Base-by-base conservation (phyloP, 1,140 invertebrate genomes). In the Laupala kohalensis region DNA sequence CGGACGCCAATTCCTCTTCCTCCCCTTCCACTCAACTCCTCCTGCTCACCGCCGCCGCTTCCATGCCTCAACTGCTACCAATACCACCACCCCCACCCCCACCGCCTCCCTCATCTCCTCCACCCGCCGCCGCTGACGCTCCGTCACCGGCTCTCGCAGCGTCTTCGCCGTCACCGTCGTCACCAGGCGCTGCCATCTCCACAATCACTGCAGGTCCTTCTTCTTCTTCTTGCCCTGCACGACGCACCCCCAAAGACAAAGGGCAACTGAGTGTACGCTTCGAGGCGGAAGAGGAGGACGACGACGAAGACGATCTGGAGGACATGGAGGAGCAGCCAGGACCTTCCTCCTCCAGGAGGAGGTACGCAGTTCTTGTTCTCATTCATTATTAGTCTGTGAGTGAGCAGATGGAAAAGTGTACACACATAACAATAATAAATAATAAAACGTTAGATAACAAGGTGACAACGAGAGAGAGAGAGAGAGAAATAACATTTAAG, bases 141-240 rank as follows among this genome's bases (percentile, higher is more conserved):
- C 73, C 95, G 93, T 80, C 93, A 92, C 67, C 94, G 92, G 0
- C 95, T 93, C 77, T 93, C 92, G 2, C 90, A 88, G 2, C 89
- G 87, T 71, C 92, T 91, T 15, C 92, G 91, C 64, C 91, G 92
- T 64, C 92, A 93, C 65, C 87, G 91, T 64, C 88, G 91, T 75
- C 91, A 90, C 70, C 94, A 95, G 78, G 86, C 91, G 64, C 78
- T 94, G 67, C 92, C 92, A 5, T 87, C 90, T 29, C 81, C 92
- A 75, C 82, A 89, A 76, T 90, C 92, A 15, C 94, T 93, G 78
- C 92, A 92, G 30, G 92, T 91, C 67, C 92, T 94, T 4, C 80
- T 92, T 65, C 92, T 94, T 74, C 76, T 15, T 37, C 70, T 25
- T 25, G 66, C 6, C 62, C 62, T 6, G 19, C 24, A 3, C 25